Base-by-base conservation (phyloP, 1,140 invertebrate species). In the Drosophila nebulosa region DNA sequence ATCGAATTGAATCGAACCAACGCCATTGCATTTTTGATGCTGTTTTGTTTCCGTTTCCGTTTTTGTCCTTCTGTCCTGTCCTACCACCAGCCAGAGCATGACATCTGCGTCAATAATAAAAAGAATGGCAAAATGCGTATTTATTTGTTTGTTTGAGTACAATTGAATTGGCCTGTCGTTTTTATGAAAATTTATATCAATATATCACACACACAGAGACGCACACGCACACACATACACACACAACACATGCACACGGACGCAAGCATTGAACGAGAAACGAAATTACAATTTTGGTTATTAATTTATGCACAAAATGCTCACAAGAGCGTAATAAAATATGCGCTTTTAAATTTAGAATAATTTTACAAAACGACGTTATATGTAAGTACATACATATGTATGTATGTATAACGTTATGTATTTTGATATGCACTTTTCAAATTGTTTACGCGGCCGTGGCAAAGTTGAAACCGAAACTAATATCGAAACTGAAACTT, bases 21-120 rank as follows among this genome's bases (percentile, higher is more conserved):
- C 16, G 5, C 71, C 60, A 53, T 53, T 68, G 42, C 64, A 77
- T 74, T 73, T 69, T 53, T 65, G 74, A 74, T 71, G 78, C 74
- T 69, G 81, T 65, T 86, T 86, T 86, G 81, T 88, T 81, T 86
- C 81, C 81, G 78, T 86, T 85, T 85, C 81, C 81, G 83, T 58
- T 79, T 46, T 21, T 21, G 6, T 46, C 7, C 39, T n/a, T 7
- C 39, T 30, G 27, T 9, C 27, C 27, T 30, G 7, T 46, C 21
- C 39, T 2, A 3, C 58, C 39, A 69, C 36, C 10, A 9, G 7
- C 6, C 27, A 53, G 55, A 32, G 26, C 72, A 58, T 66, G 79
- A 72, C 75, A 84, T 70, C 67, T 69, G 79, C 42, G 52, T 51
- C 39, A 46, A 46, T 21, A 46, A 46, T 46, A 46, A 46, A 46